These are phyloP conservation scores for Sardina pilchardus DNA, from an alignment of 2,113 vertebrate genomes.

Conservation along the genomic window DNA sequence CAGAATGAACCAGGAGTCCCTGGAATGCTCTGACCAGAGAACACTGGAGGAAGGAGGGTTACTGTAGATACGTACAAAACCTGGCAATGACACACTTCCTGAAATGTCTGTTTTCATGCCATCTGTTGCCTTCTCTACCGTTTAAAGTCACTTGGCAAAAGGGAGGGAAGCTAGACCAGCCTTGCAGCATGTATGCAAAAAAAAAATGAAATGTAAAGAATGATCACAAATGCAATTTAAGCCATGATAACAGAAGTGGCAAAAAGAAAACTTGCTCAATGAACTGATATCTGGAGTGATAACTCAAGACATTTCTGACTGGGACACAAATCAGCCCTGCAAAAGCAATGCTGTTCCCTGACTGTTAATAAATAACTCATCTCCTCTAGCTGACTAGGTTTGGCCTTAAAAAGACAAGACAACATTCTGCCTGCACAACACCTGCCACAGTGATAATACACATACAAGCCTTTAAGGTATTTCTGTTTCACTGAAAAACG, in stretches of 20 bases:
- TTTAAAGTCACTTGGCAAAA: not conserved
- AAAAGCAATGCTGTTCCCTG: not conserved
- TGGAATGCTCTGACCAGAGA: not conserved
- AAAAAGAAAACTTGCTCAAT: not conserved
- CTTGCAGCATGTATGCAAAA: not conserved
- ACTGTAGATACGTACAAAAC: not conserved
- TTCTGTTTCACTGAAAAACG: not conserved
- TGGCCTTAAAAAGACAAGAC: conserved; percentile 16
- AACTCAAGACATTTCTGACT: not conserved
- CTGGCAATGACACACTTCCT: not conserved
- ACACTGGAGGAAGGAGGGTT: not conserved
- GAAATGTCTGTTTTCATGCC: not conserved
- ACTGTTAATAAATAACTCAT: conserved; percentile 7
- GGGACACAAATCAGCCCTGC: not conserved
- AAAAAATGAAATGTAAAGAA: too few relatives aligned
- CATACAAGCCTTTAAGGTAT: not conserved
- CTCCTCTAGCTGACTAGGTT: conserved; percentile 9
- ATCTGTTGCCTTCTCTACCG: not conserved
- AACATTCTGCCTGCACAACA: not conserved
- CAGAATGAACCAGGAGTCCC: not conserved
- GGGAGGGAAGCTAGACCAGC: not conserved
- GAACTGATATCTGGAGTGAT: not conserved
- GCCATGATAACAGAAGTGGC: not conserved
- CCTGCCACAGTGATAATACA: not conserved
- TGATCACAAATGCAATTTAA: too few relatives aligned